These are phyloP conservation scores for Grus americana DNA, from an alignment of 2,113 vertebrate species.

Conservation along the genomic window DNA sequence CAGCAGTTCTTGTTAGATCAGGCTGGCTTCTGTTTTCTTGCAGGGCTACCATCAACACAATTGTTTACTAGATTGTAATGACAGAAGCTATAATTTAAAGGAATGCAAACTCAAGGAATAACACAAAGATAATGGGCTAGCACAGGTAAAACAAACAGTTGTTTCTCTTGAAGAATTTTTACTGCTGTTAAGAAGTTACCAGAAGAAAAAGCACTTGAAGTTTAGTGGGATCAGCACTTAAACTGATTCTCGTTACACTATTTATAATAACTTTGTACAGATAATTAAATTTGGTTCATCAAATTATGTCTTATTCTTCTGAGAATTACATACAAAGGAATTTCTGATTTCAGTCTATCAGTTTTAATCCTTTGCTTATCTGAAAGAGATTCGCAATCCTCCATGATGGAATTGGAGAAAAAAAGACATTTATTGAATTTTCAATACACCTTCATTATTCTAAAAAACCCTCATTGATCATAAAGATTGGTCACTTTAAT, in stretches of 20 bases:
- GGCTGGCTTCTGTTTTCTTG: background rate
- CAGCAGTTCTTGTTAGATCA: background rate
- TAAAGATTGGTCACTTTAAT: background rate
- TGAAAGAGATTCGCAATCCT: background rate
- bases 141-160: background rate
- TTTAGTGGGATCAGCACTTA: background rate
- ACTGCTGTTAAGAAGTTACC: background rate
- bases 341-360: background rate
- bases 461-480: background rate
- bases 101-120: background rate
- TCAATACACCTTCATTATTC: background rate
- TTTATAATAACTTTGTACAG: background rate
- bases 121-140: background rate
- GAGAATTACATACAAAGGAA: background rate
- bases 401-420: background rate
- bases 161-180: background rate
- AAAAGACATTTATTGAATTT: background rate
- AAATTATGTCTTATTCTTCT: background rate
- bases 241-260: background rate
- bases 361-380: background rate
- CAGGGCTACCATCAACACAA: background rate
- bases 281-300: background rate
- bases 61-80: background rate
- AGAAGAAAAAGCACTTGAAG: background rate
- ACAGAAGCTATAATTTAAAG: background rate